Evolutionary conservation across 2,888 invertebrate genomes (phyloP).

Genomic region (Shargacucullia verbasci): DNA sequence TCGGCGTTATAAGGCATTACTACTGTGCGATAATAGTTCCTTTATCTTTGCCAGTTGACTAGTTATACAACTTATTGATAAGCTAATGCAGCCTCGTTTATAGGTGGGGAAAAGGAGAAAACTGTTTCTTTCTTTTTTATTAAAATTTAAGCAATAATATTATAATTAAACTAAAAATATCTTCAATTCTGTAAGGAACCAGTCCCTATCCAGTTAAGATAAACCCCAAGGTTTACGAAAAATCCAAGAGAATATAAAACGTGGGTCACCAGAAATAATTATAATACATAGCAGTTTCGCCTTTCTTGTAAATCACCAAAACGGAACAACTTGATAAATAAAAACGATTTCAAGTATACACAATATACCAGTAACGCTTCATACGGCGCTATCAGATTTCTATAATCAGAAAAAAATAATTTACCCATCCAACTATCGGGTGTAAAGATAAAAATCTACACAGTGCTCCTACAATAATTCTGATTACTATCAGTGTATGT

Average conservation of each 20-base stretch:
- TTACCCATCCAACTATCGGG: slow-evolving; percentile 45
- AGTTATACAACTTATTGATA: slow-evolving; percentile 20
- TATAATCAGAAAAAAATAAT: slow-evolving; percentile 43
- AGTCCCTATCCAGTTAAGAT: no score
- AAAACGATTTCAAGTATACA: no score
- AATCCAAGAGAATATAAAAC: no score
- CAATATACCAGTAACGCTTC: no score
- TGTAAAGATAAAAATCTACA: slow-evolving; percentile 64
- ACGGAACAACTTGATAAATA: no score
- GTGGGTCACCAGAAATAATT: no score
- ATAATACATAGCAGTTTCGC: no score
- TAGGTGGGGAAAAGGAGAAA: neutral
- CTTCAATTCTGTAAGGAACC: no score
- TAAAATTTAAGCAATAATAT: neutral
- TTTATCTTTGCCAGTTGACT: slow-evolving; percentile 16
- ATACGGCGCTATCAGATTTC: slow-evolving; percentile 22
- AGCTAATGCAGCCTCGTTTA: slow-evolving; percentile 24
- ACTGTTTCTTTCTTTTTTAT: neutral
- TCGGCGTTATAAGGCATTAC: slow-evolving; percentile 6
- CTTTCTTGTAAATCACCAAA: no score
- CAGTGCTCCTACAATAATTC: slow-evolving; percentile 70
- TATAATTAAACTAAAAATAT: no score
- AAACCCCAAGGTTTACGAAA: no score
- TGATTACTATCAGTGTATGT: slow-evolving; percentile 83
- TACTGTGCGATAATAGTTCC: slow-evolving; percentile 7